Evolutionary conservation across 2,113 vertebrate species (phyloP).

Genomic region (human (Homo sapiens)): GRCh38 chr2:30917501-30918000

Average conservation of each 20-base stretch:
- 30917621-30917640: neutral
- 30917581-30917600: too few species aligned
- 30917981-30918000: neutral
- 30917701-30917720: neutral
- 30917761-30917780: neutral
- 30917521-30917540: neutral
- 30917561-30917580: neutral
- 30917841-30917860: neutral
- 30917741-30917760: fast-evolving
- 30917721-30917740: neutral
- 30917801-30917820: neutral
- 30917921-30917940: neutral
- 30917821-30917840: neutral
- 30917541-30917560: neutral
- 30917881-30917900: neutral
- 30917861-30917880: neutral
- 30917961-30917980: neutral
- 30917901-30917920: neutral
- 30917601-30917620: fast-evolving
- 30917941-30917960: neutral
- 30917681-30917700: fast-evolving
- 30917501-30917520: neutral
- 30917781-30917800: neutral
- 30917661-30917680: neutral
- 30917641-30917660: neutral